Evolutionary conservation across 2,113 vertebrate genomes (phyloP), one percentile per base, ranked within the genome.

Genomic region (Eurystomus gularis): DNA sequence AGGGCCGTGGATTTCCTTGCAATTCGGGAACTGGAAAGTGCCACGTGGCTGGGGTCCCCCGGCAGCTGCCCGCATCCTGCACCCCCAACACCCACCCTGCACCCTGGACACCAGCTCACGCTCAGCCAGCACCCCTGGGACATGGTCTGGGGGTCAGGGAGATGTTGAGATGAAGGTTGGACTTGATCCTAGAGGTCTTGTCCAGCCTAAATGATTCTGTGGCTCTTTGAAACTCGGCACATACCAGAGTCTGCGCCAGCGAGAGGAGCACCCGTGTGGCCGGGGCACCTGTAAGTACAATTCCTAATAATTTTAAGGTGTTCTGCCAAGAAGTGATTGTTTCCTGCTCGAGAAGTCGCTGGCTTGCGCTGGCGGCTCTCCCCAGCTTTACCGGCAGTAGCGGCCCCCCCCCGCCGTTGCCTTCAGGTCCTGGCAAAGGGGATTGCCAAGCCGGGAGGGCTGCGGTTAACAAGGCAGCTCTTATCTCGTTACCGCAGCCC

Each of bases 321-420:
- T 62, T 65, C 64, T 93, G 96, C 72, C 94, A 90, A 86, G 73
- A 52, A 39, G 8, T 19, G 39, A 35, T 68, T 2, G 21, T 86
- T 96, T 96, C 96, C 94, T 91, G 90, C 85, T 20, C 15, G 12
- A 86, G 92, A 90, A 90, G 44, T 51, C 29, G 28, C 66, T 7
- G 58, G 18, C 17, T 65, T 4, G 23, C 0, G 3, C n/a, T 9
- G 42, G 52, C 4, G 1, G 16, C 58, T 78, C 58, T 78, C 65
- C 1, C 6, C 0, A 10, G 7, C n/a, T 28, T 88, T 91, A 62
- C 96, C 8, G 69, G 81, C 81, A 94, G 79, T 3, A 1, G 26
- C 7, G 31, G 6, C 60, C 25, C 66, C 17, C 31, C 37, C n/a
- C 66, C n/a, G n/a, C 62, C 8, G 21, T 46, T 88, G 92, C 94